Conservation (phyloP, 2,888 invertebrate species). For the Scaptomyza polygonia region DNA sequence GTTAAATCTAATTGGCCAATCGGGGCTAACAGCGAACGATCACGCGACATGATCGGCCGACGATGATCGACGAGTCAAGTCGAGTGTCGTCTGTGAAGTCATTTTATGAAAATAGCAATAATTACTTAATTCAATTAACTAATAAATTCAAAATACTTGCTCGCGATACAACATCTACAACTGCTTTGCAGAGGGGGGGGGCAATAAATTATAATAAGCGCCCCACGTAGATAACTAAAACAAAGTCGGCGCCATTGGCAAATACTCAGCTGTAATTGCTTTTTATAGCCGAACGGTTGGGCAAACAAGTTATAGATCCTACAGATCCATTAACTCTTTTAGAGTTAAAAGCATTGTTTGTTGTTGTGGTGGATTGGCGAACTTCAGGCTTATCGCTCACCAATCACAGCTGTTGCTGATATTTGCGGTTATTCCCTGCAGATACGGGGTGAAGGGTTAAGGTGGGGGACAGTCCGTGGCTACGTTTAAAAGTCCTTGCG, state of each 20-base stretch:
- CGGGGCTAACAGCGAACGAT: conserved; percentile 39
- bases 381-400: conserved; percentile 48
- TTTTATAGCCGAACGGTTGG: conserved; percentile 56
- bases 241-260: conserved; percentile 29
- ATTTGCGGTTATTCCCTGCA: conserved; percentile 4
- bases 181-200: conserved; percentile 11
- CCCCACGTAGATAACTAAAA: conserved; percentile 28
- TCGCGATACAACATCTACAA: conserved; percentile 29
- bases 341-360: conserved; percentile 28
- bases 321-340: conserved; percentile 14
- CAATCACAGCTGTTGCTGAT: conserved; percentile 35
- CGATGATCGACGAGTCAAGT: conserved; percentile 28
- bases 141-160: conserved; percentile 64
- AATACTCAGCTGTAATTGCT: conserved; percentile 60
- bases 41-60: conserved; percentile 32
- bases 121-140: conserved; percentile 75
- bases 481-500: conserved; percentile 38
- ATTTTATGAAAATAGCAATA: conserved; percentile 67
- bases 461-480: neutral
- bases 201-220: conserved; percentile 58
- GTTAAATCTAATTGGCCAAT: conserved; percentile 30
- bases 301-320: conserved; percentile 4
- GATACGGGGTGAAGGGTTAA: neutral
- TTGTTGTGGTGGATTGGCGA: conserved; percentile 35
- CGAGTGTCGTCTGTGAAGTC: conserved; percentile 56